Percentiles rank a stretch among this genome's conserved stretches.
These are phyloP conservation scores for Gouania willdenowi DNA, from an alignment of 2,797 vertebrate genomes.

Conservation along the genomic window DNA sequence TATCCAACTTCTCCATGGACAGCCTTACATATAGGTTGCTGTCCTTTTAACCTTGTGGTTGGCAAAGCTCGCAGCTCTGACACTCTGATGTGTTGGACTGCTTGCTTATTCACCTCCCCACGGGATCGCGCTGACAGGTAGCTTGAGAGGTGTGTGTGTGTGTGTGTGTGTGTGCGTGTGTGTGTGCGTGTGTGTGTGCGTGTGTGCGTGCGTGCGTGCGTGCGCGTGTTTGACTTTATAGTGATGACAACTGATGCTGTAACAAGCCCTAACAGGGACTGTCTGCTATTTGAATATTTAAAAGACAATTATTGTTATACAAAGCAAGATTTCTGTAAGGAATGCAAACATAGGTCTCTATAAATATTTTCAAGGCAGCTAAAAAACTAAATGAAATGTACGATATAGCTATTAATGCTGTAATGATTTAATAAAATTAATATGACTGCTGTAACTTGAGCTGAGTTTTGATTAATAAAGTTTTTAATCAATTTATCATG, in stretches of 20 bases:
- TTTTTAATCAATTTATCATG: no score
- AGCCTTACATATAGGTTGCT: constrained; percentile 30
- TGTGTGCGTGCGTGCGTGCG: neutral
- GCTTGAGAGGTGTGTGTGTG: constrained; percentile 18
- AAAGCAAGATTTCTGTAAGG: no score
- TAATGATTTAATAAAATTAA: no score
- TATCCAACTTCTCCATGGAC: constrained; percentile 40
- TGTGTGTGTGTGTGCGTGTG: neutral
- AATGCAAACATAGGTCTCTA: no score
- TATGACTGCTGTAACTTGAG: no score
- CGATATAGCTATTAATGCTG: no score
- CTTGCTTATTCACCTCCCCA: constrained; percentile 47
- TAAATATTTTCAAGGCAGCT: no score
- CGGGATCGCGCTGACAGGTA: constrained; percentile 47
- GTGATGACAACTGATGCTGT: constrained; percentile 26
- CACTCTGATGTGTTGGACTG: constrained; percentile 41
- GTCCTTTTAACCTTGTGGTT: constrained; percentile 59
- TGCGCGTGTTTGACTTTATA: constrained; percentile 27
- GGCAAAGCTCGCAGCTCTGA: constrained; percentile 48
- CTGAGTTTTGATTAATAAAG: no score
- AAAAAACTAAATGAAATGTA: no score
- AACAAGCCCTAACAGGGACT: constrained; percentile 26
- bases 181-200: constrained; percentile 22
- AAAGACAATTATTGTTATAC: neutral
- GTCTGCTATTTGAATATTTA: constrained; percentile 34